Conservation (phyloP, 2,113 vertebrate species). For the Anser cygnoides region DNA sequence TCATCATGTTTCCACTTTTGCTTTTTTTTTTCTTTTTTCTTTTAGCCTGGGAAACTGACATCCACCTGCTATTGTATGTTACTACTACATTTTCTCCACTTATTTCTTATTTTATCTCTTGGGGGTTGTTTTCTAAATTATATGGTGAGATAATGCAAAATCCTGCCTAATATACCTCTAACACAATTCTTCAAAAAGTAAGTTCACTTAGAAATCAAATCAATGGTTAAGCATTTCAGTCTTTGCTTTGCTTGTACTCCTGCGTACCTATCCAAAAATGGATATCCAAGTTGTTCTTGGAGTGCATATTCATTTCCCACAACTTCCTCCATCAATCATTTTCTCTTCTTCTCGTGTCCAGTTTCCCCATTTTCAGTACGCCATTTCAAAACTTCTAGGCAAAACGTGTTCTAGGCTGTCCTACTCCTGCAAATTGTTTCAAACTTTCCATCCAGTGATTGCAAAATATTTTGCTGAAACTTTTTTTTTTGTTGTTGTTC, state of each 20-base stretch:
- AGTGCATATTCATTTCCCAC: not conserved
- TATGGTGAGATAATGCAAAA: not conserved
- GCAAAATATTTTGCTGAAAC: not conserved
- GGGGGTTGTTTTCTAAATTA: not conserved
- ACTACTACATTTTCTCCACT: not conserved
- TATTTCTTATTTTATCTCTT: not conserved
- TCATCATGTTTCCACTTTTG: not conserved
- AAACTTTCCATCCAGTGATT: not conserved
- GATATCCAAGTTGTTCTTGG: not conserved
- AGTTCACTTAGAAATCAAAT: not conserved
- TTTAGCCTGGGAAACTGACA: not conserved
- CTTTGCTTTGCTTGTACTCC: not conserved
- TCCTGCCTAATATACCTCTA: not conserved
- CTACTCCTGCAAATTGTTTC: not conserved
- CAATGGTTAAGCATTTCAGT: not conserved
- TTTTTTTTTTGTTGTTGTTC: not conserved
- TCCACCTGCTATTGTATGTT: not conserved
- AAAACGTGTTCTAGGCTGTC: fast-evolving
- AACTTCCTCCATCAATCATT: not conserved
- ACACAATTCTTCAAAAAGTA: not conserved
- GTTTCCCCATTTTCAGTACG: not conserved
- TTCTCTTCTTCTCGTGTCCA: not conserved
- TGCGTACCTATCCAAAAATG: not conserved
- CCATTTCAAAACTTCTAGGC: not conserved
- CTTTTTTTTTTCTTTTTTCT: not conserved